Base-by-base conservation (phyloP, 2,888 invertebrate genomes). In the Drosophila lutescens region DNA sequence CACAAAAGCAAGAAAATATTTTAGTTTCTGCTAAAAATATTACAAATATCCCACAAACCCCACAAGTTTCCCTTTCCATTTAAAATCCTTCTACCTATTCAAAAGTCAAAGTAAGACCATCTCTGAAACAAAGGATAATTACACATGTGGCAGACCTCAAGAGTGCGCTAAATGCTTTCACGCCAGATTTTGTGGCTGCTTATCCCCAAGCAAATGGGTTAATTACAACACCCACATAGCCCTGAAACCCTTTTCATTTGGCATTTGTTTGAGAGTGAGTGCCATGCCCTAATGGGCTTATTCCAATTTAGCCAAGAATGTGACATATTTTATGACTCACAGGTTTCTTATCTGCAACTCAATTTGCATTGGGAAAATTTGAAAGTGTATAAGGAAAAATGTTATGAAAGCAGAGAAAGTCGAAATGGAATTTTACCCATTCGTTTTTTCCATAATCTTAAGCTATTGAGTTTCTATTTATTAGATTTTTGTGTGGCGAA, bases 301-400 rank as follows among this genome's bases (percentile, higher is more conserved):
- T 84, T 84, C 78, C 80, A 84, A 90, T 87, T 81, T 54, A 61
- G 61, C 38, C 68, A 75, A 76, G 80, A 86, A 89, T 89, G 86
- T 85, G 90, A 85, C 89, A 90, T 88, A 90, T 90, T 90, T 90
- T 88, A 90, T 87, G 83, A 79, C 85, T 83, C 79, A 72, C 75
- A 77, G 74, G 51, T 74, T 76, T 61, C 76, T 89, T 86, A 87
- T 79, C 77, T 79, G 20, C 23, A 36, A 15, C 26, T 17, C 13
- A 20, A 63, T 44, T 58, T 38, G 58, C 20, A 15, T 46, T 12
- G 44, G 15, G 12, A 53, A 32, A 61, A n/a, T 40, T 53, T 47
- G 3, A 13, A 4, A n/a, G 56, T 55, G 60, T 56, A 44, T n/a
- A 7, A 1, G 43, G 2, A 20, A 20, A 38, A n/a, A 38, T 6